These are phyloP conservation scores for Shargacucullia verbasci DNA, from an alignment of 2,888 invertebrate species.

Conservation along the genomic window DNA sequence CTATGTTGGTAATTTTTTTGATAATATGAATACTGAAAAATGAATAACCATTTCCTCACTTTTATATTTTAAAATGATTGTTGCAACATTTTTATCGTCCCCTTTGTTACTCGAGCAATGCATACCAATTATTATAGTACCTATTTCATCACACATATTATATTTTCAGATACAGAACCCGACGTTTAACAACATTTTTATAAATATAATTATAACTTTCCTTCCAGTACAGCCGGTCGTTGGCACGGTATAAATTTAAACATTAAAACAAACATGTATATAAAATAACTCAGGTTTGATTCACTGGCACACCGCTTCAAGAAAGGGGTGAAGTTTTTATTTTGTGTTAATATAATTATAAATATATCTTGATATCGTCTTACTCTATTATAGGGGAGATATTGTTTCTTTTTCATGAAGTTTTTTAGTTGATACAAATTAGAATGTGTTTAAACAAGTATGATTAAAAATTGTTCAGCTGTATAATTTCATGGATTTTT, in stretches of 20 bases:
- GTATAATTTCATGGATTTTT: no score
- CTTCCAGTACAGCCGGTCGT: constrained; percentile 70
- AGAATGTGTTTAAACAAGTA: no score
- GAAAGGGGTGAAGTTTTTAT: constrained; percentile 65
- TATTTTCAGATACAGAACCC: constrained; percentile 24
- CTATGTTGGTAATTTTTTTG: no score
- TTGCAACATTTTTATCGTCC: no score
- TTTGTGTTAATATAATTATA: constrained; percentile 45
- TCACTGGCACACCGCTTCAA: constrained; percentile 65
- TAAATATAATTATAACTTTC: constrained; percentile 64
- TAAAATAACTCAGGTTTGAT: constrained; percentile 82
- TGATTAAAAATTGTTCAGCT: no score
- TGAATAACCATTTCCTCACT: no score
- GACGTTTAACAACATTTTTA: constrained; percentile 42
- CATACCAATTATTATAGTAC: no score
- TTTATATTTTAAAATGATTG: no score
- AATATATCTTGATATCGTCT: constrained; percentile 26
- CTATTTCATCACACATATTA: not conserved
- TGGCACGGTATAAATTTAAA: constrained; percentile 86
- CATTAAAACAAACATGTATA: constrained; percentile 85
- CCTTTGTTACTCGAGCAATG: no score
- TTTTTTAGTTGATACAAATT: not conserved
- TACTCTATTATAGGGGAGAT: constrained; percentile 20
- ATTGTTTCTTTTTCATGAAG: constrained; percentile 24
- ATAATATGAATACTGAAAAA: no score